Evolutionary conservation across 1,140 invertebrate genomes (phyloP).

Genomic region (Choristoneura fumiferana): DNA sequence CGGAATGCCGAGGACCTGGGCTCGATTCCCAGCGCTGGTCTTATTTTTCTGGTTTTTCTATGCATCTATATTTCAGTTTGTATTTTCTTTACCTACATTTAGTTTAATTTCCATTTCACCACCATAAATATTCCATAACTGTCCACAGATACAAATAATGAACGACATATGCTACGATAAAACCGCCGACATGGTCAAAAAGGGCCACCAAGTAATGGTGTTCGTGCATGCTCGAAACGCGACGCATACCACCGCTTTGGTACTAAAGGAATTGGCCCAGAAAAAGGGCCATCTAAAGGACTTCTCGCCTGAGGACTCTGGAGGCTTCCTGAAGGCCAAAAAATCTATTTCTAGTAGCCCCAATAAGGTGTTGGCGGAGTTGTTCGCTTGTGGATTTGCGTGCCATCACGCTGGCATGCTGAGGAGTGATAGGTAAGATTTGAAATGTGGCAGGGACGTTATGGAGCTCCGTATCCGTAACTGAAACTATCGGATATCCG

Average conservation of each 20-base stretch:
- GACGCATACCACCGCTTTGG: constrained; percentile 92
- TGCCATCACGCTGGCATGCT: constrained; percentile 98
- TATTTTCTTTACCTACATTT: too few relatives aligned
- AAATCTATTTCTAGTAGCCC: constrained; percentile 84
- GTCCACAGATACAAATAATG: constrained; percentile 88
- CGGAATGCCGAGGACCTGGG: too few relatives aligned
- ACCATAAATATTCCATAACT: too few relatives aligned
- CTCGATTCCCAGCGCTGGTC: too few relatives aligned
- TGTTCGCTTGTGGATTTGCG: constrained; percentile 94
- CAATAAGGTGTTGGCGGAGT: constrained; percentile 87
- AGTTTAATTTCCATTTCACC: too few relatives aligned
- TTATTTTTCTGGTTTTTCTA: too few relatives aligned
- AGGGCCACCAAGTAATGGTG: constrained; percentile 98
- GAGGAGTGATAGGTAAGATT: constrained; percentile 85
- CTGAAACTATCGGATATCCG: too few relatives aligned
- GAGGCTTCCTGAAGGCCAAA: constrained; percentile 80
- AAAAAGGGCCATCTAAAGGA: constrained; percentile 85
- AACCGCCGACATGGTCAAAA: constrained; percentile 90
- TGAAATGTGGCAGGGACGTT: too few relatives aligned
- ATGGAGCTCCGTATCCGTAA: too few relatives aligned
- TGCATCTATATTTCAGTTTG: too few relatives aligned
- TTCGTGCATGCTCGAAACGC: constrained; percentile 99
- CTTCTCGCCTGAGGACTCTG: constrained; percentile 83
- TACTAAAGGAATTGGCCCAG: constrained; percentile 87
- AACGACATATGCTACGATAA: constrained; percentile 97